A percentile compares a stretch with the other conserved stretches of the same genome.
Evolutionary conservation across 1,140 invertebrate species (phyloP).

Genomic region (Chymomyza costata): DNA sequence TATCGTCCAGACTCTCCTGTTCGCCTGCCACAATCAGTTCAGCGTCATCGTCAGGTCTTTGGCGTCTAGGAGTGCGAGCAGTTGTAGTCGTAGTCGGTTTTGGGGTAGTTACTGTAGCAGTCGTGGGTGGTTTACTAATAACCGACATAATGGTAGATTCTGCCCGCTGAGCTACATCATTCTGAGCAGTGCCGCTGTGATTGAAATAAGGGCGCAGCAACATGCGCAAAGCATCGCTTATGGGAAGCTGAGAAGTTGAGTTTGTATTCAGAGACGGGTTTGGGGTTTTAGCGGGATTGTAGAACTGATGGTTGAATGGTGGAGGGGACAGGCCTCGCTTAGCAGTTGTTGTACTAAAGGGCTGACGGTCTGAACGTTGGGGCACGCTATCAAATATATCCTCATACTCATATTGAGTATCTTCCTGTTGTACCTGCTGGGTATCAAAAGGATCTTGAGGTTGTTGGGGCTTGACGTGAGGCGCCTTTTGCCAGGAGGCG

Average conservation of each 20-base stretch:
- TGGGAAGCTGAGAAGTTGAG: constrained; percentile 21
- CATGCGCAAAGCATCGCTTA: constrained; percentile 55
- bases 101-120: not conserved
- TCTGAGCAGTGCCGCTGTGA: constrained; percentile 51
- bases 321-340: constrained; percentile 21
- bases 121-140: constrained; percentile 38
- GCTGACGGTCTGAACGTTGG: not conserved
- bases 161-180: constrained; percentile 30
- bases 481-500: constrained; percentile 44
- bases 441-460: not conserved
- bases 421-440: not conserved
- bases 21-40: constrained; percentile 70
- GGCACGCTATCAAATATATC: constrained; percentile 12
- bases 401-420: constrained; percentile 23
- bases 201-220: constrained; percentile 67
- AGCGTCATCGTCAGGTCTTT: constrained; percentile 49
- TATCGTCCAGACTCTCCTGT: constrained; percentile 54
- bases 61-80: not conserved
- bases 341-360: constrained; percentile 26
- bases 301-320: constrained; percentile 50
- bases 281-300: constrained; percentile 23
- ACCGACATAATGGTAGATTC: constrained; percentile 45
- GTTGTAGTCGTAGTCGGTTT: constrained; percentile 1
- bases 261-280: not conserved
- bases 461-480: constrained; percentile 4